Evolutionary conservation across 2,113 vertebrate genomes (phyloP).

Genomic region (Pachypanchax playfairii): DNA sequence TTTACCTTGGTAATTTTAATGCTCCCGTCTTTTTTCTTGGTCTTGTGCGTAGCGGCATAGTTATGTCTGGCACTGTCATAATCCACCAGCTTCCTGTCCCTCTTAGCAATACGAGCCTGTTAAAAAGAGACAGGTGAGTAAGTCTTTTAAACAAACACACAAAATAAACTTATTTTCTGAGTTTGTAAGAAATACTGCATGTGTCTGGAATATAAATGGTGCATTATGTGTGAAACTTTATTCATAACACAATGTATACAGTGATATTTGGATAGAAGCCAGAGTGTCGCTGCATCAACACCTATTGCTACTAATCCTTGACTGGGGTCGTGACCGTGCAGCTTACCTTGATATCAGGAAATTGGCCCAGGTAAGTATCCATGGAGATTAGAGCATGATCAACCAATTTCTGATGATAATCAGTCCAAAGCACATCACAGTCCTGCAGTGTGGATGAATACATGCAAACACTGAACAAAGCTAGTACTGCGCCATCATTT

Average conservation of each 20-base stretch:
- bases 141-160: too few relatives aligned
- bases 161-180: background rate
- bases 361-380: slow-evolving; percentile 98
- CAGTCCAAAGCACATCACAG: slow-evolving; percentile 93
- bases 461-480: slow-evolving; percentile 11
- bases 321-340: background rate
- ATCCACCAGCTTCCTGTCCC: slow-evolving; percentile 96
- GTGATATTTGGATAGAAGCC: background rate
- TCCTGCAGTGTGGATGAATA: slow-evolving; percentile 79
- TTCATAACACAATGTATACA: background rate
- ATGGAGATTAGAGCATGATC: slow-evolving; percentile 97
- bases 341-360: slow-evolving; percentile 96
- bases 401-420: slow-evolving; percentile 98
- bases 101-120: slow-evolving; percentile 93
- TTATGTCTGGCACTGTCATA: slow-evolving; percentile 96
- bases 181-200: background rate
- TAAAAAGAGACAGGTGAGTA: slow-evolving; percentile 8
- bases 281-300: background rate
- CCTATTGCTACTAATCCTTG: background rate
- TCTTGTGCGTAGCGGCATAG: slow-evolving; percentile 90
- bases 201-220: background rate
- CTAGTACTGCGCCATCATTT: too few relatives aligned
- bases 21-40: slow-evolving; percentile 94
- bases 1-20: slow-evolving; percentile 96
- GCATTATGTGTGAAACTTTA: background rate